These are phyloP conservation scores for Oryzias curvinotus DNA, from an alignment of 2,113 vertebrate genomes.

Conservation along the genomic window DNA sequence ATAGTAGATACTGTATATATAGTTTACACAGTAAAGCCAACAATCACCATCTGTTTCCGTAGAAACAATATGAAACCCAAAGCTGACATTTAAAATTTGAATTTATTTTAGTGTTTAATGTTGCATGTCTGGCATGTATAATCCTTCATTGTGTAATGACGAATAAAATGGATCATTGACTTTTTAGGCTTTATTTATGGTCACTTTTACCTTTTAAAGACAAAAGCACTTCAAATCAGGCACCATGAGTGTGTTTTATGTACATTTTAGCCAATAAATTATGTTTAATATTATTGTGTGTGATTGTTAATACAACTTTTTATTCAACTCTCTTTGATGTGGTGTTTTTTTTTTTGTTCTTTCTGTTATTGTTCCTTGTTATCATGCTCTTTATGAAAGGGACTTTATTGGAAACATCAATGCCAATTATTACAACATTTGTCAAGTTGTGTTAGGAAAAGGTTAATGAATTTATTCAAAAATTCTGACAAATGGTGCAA, in stretches of 20 bases:
- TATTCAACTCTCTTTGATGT: not conserved
- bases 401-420: too few species aligned
- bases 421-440: slow-evolving; percentile 1
- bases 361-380: too few species aligned
- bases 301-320: not conserved
- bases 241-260: slow-evolving; percentile 4
- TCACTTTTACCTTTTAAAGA: not conserved
- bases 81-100: not conserved
- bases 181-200: slow-evolving; percentile 19
- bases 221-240: slow-evolving; percentile 5
- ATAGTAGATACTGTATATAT: too few species aligned
- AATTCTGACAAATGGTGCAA: slow-evolving; percentile 11
- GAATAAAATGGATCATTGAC: not conserved
- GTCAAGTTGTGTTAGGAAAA: not conserved
- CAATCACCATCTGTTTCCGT: not conserved
- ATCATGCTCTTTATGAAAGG: too few species aligned
- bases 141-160: not conserved
- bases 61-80: not conserved
- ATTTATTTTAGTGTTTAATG: not conserved
- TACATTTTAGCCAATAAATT: slow-evolving; percentile 17
- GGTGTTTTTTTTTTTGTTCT: not conserved
- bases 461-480: slow-evolving; percentile 26
- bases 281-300: slow-evolving; percentile 9
- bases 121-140: not conserved
- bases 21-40: too few species aligned